These are phyloP conservation scores for Periplaneta americana DNA, from an alignment of 1,140 invertebrate species.

Conservation along the genomic window DNA sequence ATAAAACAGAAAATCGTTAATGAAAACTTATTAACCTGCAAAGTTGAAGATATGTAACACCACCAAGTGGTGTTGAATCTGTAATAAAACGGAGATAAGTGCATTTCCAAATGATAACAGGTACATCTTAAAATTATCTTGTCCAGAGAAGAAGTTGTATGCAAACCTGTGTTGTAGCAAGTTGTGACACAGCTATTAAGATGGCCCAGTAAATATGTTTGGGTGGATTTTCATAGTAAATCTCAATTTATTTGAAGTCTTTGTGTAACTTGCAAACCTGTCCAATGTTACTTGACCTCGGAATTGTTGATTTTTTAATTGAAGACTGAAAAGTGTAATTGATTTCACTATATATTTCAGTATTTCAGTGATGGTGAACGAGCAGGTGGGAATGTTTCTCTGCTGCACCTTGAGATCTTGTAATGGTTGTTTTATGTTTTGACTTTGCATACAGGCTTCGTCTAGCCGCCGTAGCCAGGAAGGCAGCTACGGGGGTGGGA, in stretches of 20 bases:
- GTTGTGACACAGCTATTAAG: neutral
- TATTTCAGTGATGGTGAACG: conserved; percentile 2
- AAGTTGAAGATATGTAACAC: neutral
- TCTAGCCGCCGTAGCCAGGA: conserved; percentile 23
- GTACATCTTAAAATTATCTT: neutral
- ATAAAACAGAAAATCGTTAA: neutral
- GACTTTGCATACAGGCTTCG: conserved; percentile 18
- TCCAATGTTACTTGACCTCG: neutral
- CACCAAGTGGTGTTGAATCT: neutral
- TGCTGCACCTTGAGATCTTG: too few relatives aligned
- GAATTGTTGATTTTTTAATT: neutral
- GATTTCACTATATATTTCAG: too few relatives aligned
- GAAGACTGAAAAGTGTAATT: neutral
- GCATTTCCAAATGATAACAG: neutral
- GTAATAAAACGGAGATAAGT: neutral
- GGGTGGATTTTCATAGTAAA: neutral
- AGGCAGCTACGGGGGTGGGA: conserved; percentile 18
- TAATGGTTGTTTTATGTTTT: neutral
- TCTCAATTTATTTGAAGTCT: neutral
- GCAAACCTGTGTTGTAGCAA: neutral
- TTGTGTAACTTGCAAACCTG: neutral
- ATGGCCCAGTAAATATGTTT: neutral
- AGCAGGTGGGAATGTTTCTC: neutral
- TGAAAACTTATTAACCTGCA: neutral
- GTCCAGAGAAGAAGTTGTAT: neutral